Percentiles rank a stretch among this genome's conserved stretches.
Evolutionary conservation across 1,140 invertebrate species (phyloP).

Genomic region (Drepana arcuata): DNA sequence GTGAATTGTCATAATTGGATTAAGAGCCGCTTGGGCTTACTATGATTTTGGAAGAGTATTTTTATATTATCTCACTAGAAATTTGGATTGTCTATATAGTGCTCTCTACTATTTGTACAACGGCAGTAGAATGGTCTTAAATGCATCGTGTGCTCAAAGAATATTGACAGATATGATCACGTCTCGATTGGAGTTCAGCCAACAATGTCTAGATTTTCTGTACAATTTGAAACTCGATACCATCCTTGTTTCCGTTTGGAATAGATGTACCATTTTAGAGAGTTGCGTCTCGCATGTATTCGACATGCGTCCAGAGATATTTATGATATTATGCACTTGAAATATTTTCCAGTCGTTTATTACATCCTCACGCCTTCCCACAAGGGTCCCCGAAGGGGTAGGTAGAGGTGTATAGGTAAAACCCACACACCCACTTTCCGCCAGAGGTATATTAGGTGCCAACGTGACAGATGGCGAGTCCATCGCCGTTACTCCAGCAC

Average conservation of each 20-base stretch:
- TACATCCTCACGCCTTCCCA: no score
- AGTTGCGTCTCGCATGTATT: slow-evolving; percentile 49
- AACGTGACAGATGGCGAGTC: no score
- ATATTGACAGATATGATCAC: slow-evolving; percentile 70
- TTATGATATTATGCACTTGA: slow-evolving; percentile 35
- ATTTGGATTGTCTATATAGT: no score
- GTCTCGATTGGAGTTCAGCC: slow-evolving; percentile 61
- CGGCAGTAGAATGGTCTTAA: slow-evolving; percentile 35
- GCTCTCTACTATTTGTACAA: no score
- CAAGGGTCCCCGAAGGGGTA: no score
- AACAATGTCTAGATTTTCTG: slow-evolving; percentile 63
- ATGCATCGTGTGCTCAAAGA: slow-evolving; percentile 52
- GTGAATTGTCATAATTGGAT: slow-evolving; percentile 55
- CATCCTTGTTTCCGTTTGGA: slow-evolving; percentile 59
- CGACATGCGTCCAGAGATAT: slow-evolving; percentile 50
- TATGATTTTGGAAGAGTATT: slow-evolving; percentile 27
- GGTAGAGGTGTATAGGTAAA: no score
- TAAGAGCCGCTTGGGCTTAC: slow-evolving; percentile 33
- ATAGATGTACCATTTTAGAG: slow-evolving; percentile 62
- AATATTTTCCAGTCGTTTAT: no score
- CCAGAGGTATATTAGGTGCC: no score
- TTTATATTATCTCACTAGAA: no score
- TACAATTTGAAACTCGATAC: slow-evolving; percentile 65
- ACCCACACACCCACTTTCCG: no score
- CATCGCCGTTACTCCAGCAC: no score